Conservation (phyloP, 2,888 invertebrate species). For the Ochlodes sylvanus region DNA sequence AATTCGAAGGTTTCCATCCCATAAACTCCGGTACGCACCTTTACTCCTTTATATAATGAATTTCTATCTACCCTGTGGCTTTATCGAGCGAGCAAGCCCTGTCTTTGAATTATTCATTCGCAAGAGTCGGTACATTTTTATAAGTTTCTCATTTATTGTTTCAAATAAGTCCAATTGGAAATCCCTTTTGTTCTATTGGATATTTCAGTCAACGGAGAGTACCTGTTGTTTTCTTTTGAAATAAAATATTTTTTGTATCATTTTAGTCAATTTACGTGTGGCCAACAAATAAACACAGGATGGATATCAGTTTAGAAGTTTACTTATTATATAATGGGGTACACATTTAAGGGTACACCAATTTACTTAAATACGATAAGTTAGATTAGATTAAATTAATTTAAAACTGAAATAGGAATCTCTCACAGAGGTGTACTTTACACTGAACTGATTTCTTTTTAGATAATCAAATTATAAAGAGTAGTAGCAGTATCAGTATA, state of each 20-base stretch:
- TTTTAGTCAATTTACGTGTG: too few relatives aligned
- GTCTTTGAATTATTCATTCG: constrained; percentile 47
- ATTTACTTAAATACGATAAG: too few relatives aligned
- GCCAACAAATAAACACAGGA: too few relatives aligned
- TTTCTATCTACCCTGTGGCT: constrained; percentile 37
- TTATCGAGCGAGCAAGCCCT: constrained; percentile 39
- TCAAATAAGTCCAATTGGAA: constrained; percentile 39
- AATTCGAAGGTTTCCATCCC: constrained; percentile 25
- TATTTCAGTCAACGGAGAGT: constrained; percentile 4
- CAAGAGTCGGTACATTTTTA: constrained; percentile 42
- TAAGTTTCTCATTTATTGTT: constrained; percentile 45
- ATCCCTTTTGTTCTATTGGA: constrained; percentile 15
- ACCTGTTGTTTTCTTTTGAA: not conserved
- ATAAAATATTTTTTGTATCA: not conserved
- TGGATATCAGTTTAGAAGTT: too few relatives aligned
- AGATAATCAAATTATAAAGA: too few relatives aligned
- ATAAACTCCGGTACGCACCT: constrained; percentile 31
- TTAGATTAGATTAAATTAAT: too few relatives aligned
- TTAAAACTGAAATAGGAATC: too few relatives aligned
- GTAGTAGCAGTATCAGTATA: too few relatives aligned
- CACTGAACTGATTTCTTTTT: too few relatives aligned
- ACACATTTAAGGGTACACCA: too few relatives aligned
- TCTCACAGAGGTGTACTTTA: too few relatives aligned
- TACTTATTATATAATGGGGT: too few relatives aligned
- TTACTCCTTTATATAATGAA: constrained; percentile 37